Base-by-base conservation (phyloP, 2,888 invertebrate genomes). In the Leuctra nigra region DNA sequence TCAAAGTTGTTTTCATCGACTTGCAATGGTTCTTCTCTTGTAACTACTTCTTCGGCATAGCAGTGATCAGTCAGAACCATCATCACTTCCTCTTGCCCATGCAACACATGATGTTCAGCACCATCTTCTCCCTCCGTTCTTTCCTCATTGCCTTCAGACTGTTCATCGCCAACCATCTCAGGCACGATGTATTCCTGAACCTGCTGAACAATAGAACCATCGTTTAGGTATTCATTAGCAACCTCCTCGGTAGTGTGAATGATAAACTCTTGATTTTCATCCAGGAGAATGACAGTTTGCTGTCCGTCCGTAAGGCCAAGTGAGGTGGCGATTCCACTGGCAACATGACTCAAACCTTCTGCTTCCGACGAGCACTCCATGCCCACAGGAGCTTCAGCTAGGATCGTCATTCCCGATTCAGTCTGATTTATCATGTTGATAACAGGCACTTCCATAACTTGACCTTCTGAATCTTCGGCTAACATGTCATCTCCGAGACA, bases 41-140 rank as follows among this genome's bases (percentile, higher is more conserved):
- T 29, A 7, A 29, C 11, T 29, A 29, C 44, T 2, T 54, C 58
- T 38, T 59, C 58, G 9, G 58, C 59, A 54, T 79, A 77, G 67
- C 76, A 80, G 61, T 78, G 75, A 62, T 82, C 78, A 61, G 77
- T 81, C 46, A 82, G 72, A 53, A 82, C 80, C 81, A 82, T 80
- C 59, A 54, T 55, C 54, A 29, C 59, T 53, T 35, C 60, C 38
- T 38, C 57, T 25, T 53, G 54, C 24, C 36, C 56, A 20, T 25
- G 57, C 55, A 16, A 59, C 52, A 35, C 56, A 18, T 35, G 56
- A 54, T 14, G 54, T 44, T 14, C 55, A 29, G 52, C 16, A 29
- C 20, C 6, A 48, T 52, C 35, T 36, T 56, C 33, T 25, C 16
- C 25, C 33, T 29, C 22, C n/a, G n/a, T n/a, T n/a, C n/a, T n/a